phyloP scores from a whole-genome alignment of 2,113 vertebrate species.

The Echinops telfairi region DNA sequence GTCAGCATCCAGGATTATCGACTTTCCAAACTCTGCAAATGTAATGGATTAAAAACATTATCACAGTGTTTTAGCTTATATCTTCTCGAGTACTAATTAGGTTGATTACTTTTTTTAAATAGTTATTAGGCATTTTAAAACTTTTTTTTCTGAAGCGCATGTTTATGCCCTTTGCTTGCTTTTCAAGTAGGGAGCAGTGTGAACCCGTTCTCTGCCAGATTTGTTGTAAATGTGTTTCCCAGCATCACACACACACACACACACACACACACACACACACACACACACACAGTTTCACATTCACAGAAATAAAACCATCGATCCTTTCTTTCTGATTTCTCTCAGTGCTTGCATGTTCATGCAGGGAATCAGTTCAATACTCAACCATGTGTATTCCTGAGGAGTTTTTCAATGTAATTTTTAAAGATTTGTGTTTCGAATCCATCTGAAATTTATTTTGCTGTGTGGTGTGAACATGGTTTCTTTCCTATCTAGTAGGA shows the following conservation, averaged over 20 bases:
- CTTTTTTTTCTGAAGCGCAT: neutral
- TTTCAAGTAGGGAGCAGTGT: constrained; percentile 4
- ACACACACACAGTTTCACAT: neutral
- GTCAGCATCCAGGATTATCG: neutral
- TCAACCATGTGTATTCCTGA: constrained; percentile 16
- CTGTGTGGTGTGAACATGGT: neutral
- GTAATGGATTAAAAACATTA: neutral
- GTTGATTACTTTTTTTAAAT: constrained; percentile 2
- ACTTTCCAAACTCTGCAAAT: constrained; percentile 21
- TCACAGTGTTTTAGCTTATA: constrained; percentile 28
- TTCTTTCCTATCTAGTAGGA: no score
- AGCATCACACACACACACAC: no score
- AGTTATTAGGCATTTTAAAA: constrained; percentile 2
- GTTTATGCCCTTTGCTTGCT: constrained; percentile 29
- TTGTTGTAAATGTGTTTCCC: constrained; percentile 35
- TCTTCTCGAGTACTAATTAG: constrained; percentile 41
- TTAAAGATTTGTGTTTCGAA: constrained; percentile 42
- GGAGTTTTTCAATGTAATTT: constrained; percentile 14
- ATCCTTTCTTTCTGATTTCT: constrained; percentile 54
- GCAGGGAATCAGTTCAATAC: neutral
- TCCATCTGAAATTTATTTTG: constrained; percentile 53
- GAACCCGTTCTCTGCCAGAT: neutral
- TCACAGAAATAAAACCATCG: neutral
- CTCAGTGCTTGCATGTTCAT: constrained; percentile 30
- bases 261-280: no score